phyloP scores from a whole-genome alignment of 2,797 vertebrate genomes.

The Myripristis murdjan region DNA sequence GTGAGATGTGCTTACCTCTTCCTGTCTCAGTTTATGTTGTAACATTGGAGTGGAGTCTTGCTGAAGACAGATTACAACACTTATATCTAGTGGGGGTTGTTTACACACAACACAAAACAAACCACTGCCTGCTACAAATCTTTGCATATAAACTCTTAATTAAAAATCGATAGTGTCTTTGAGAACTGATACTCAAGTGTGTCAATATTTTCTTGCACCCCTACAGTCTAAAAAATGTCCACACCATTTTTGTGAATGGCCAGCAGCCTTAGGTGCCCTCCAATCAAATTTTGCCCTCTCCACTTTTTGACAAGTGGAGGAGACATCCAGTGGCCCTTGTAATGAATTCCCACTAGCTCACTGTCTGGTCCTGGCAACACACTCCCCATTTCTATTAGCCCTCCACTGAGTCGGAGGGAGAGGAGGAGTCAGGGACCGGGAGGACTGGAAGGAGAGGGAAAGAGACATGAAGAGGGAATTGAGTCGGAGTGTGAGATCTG shows the following conservation, averaged over 20 bases:
- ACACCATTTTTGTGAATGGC: constrained; percentile 49
- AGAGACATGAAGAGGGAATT: background rate
- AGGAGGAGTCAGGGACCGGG: constrained; percentile 27
- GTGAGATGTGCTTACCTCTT: no score
- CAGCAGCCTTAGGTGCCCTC: constrained; percentile 53
- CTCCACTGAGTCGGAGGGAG: constrained; percentile 55
- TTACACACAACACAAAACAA: no score
- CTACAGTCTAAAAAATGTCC: no score
- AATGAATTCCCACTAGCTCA: constrained; percentile 76
- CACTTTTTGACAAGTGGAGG: constrained; percentile 72
- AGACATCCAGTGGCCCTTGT: constrained; percentile 69
- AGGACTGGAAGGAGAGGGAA: constrained; percentile 16
- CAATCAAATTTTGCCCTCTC: constrained; percentile 56
- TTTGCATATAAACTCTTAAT: no score
- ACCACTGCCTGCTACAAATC: no score
- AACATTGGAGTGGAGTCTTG: no score
- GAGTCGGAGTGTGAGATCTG: constrained; percentile 21
- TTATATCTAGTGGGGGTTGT: no score
- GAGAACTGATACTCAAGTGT: no score
- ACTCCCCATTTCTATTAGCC: constrained; percentile 72
- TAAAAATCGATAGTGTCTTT: no score
- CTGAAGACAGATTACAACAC: no score
- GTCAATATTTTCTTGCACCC: no score
- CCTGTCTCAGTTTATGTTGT: no score
- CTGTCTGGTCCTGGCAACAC: constrained; percentile 71